Percentiles rank a stretch among this genome's conserved stretches.
These are phyloP conservation scores for Pomatostomus ruficeps DNA, from an alignment of 2,113 vertebrate genomes.

Conservation along the genomic window DNA sequence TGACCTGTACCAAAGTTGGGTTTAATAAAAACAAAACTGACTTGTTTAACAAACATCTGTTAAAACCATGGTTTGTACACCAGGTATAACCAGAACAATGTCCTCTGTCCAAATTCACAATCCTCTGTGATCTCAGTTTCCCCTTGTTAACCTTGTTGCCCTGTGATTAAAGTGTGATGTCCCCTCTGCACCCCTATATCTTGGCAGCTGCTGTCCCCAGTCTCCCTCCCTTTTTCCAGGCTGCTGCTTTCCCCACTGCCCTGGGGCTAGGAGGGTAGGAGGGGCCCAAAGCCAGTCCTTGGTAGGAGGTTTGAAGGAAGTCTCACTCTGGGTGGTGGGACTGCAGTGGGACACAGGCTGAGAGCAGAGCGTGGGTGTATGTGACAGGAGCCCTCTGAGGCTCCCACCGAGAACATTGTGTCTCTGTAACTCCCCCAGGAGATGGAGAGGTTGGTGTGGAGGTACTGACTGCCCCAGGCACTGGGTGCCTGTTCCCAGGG, in stretches of 20 bases:
- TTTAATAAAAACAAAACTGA: constrained; percentile 52
- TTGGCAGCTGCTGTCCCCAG: not conserved
- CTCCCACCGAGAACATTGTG: fast-evolving
- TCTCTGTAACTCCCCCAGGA: not conserved
- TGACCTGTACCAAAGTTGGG: constrained; percentile 26
- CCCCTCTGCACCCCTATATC: fast-evolving
- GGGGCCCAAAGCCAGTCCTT: not conserved
- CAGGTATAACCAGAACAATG: not conserved
- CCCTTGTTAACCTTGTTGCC: not conserved
- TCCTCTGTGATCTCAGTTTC: not conserved
- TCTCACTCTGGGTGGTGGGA: not conserved
- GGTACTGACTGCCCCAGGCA: not conserved
- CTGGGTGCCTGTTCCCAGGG: not conserved
- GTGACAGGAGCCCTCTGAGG: not conserved
- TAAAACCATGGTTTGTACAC: not conserved
- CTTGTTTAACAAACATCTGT: constrained; percentile 30
- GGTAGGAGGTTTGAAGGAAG: not conserved
- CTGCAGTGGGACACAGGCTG: fast-evolving
- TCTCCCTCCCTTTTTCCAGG: not conserved
- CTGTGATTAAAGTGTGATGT: not conserved
- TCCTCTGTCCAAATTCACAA: not conserved
- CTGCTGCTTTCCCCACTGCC: not conserved
- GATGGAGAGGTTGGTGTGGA: not conserved
- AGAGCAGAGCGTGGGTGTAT: fast-evolving
- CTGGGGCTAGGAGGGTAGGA: not conserved